phyloP scores from a whole-genome alignment of 2,888 invertebrate species.

The Cephus pygmeus region DNA sequence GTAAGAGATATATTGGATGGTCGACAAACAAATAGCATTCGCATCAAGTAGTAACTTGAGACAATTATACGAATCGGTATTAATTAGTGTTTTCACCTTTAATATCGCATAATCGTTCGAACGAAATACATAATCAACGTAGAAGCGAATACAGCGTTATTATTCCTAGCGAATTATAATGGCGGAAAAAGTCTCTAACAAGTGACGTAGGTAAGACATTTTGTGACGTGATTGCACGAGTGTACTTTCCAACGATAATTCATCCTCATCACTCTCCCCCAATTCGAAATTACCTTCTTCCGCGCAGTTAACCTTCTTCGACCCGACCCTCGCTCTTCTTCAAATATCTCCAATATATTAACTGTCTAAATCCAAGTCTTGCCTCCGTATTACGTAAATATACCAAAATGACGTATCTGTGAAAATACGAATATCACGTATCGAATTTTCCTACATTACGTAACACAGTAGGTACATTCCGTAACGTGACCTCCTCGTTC shows the following conservation, averaged over 20 bases:
- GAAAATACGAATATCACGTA: background rate
- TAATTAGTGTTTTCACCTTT: conserved; percentile 23
- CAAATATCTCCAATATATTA: background rate
- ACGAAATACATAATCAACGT: conserved; percentile 42
- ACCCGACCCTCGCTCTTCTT: background rate
- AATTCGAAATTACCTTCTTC: background rate
- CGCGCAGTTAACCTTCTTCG: background rate
- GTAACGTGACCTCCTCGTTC: background rate
- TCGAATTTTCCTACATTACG: background rate
- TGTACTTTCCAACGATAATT: conserved; percentile 5
- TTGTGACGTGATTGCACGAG: conserved; percentile 1
- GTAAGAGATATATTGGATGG: conserved; percentile 41
- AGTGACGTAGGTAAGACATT: conserved; percentile 3
- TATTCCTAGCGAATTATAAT: conserved; percentile 6
- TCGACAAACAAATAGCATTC: conserved; percentile 43
- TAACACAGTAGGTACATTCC: background rate
- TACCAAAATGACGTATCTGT: too few species aligned
- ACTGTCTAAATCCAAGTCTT: background rate
- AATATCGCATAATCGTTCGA: conserved; percentile 36
- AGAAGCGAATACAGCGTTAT: conserved; percentile 43
- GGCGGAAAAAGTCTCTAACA: background rate
- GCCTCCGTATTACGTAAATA: background rate
- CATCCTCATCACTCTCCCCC: background rate
- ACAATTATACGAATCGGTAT: conserved; percentile 32
- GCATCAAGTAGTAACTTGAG: conserved; percentile 40